Evolutionary conservation across 2,113 vertebrate species (phyloP), one percentile per base, ranked within the genome.

Genomic region (Percopsis transmontana): DNA sequence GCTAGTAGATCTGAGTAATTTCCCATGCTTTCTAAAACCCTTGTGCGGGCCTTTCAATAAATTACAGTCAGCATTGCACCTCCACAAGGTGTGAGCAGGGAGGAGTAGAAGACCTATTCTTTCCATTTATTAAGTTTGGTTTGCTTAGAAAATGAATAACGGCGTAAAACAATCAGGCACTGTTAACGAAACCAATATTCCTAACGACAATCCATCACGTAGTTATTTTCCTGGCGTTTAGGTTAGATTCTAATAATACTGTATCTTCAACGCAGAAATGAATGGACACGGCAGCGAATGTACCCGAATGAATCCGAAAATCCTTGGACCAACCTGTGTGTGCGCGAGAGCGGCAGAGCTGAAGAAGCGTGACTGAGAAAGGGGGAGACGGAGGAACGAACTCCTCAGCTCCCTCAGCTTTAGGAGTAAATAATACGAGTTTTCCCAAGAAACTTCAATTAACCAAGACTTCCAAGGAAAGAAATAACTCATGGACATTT

Each of bases 271-370:
- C 48, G 51, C 41, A 50, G 62, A 48, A 64, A 66, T 72, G 83
- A 80, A 74, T 55, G 79, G 76, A 76, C 79, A 72, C 19, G 39
- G 59, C 53, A 16, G 56, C 89, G 85, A 87, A 65, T 50, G 45
- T 13, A 75, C 64, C 81, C 87, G 91, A 89, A 81, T 57, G 79
- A 40, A 83, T 63, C 85, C 87, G 89, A 91, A 87, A 65, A 82
- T 61, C 78, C 82, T 15, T 61, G 77, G 82, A 83, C 68, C 85
- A 87, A 87, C 87, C 85, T 77, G 89, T 70, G 20, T 70, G 64
- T 45, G 84, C 60, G 63, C 9, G 55, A 61, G 68, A 41, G 54
- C 16, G 33, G 10, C 65, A 55, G 21, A 15, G 55, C 19, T 81
- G 58, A 57, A 48, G 86, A 83, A 79, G 87, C 88, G 87, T 88